Evolutionary conservation across 2,797 vertebrate species (phyloP).

Genomic region (Aphelocoma californica): DNA sequence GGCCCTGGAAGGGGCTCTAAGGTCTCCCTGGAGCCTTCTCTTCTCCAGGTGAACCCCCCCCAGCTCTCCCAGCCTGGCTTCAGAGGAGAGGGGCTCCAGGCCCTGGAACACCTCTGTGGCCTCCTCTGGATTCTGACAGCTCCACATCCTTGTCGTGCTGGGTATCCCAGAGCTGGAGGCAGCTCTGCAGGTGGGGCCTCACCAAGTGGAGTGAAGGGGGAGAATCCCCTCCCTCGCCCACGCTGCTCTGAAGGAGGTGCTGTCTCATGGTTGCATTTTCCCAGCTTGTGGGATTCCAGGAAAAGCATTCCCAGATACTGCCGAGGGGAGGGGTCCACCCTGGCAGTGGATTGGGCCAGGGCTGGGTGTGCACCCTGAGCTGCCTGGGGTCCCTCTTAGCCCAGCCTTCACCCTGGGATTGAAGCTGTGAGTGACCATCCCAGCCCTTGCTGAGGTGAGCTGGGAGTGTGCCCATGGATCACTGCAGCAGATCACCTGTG

Average conservation of each 20-base stretch:
- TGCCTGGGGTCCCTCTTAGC: neutral
- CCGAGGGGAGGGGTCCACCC: neutral
- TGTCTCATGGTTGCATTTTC: neutral
- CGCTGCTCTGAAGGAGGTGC: neutral
- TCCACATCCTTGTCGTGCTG: neutral
- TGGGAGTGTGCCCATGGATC: neutral
- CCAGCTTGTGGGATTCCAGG: neutral
- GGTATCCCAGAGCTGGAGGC: neutral
- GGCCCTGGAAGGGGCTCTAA: fast-evolving
- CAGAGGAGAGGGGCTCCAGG: neutral
- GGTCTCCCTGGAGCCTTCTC: neutral
- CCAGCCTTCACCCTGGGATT: neutral
- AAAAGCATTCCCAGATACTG: neutral
- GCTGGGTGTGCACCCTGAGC: neutral
- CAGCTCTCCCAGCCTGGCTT: neutral
- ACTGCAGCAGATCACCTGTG: neutral
- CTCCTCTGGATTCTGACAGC: neutral
- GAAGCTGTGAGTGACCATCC: neutral
- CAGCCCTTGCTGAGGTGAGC: neutral
- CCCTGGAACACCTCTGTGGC: fast-evolving
- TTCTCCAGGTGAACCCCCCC: neutral
- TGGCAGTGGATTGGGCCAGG: neutral
- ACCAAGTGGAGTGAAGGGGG: neutral
- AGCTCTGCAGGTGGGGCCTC: neutral
- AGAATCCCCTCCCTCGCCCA: neutral